Evolutionary conservation across 1,140 invertebrate species (phyloP).

Genomic region (Holcopasites calliopsidis): DNA sequence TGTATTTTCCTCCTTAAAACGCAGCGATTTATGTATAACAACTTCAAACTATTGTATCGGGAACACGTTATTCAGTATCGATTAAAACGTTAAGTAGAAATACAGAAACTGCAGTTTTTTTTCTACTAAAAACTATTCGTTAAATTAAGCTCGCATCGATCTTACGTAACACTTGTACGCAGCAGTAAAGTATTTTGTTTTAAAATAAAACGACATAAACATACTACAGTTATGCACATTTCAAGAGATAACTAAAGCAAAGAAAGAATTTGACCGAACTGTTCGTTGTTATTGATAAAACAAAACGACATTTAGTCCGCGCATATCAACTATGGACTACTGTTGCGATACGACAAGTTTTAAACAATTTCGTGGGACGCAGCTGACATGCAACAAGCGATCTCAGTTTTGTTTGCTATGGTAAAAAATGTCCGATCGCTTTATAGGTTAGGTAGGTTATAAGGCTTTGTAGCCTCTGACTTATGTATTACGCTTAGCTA

Average conservation of each 20-base stretch:
- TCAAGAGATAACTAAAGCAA: not conserved
- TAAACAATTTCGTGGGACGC: not conserved
- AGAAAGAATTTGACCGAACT: not conserved
- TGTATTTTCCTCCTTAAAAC: not conserved
- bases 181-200: no score
- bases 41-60: not conserved
- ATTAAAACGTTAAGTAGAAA: not conserved
- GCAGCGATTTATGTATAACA: not conserved
- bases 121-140: no score
- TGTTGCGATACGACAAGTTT: not conserved
- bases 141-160: no score
- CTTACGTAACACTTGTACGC: no score
- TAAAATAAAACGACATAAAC: no score
- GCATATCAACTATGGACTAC: not conserved
- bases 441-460: no score
- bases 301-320: constrained; percentile 1
- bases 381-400: not conserved
- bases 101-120: no score
- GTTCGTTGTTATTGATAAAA: constrained; percentile 37
- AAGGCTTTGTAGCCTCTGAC: constrained; percentile 23
- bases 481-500: constrained; percentile 49
- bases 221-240: not conserved
- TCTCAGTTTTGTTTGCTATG: constrained; percentile 30
- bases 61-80: not conserved
- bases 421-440: constrained; percentile 53